Conservation (phyloP, 2,797 vertebrate species). For the Lemur catta region DNA sequence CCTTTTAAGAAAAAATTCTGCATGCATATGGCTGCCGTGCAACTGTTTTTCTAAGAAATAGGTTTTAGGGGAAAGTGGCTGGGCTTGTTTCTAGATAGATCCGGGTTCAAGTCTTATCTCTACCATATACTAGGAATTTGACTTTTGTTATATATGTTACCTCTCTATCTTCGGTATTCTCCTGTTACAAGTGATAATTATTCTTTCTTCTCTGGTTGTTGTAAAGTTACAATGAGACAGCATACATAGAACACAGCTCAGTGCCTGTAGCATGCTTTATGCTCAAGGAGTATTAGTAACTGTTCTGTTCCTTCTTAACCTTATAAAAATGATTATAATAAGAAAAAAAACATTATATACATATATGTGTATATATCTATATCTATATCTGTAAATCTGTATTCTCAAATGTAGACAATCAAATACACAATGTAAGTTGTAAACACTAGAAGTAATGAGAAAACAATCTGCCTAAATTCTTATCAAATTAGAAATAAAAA, state of each 20-base stretch:
- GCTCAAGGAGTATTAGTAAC: neutral
- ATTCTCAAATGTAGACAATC: neutral
- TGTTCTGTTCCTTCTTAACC: neutral
- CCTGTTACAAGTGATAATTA: neutral
- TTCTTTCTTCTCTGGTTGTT: neutral
- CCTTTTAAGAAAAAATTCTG: neutral
- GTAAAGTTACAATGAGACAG: neutral
- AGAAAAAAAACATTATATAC: neutral
- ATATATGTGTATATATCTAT: neutral
- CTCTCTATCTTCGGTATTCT: neutral
- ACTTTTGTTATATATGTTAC: neutral
- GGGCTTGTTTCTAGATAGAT: neutral
- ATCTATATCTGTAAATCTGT: neutral
- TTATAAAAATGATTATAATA: neutral
- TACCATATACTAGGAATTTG: neutral
- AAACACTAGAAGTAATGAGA: slow-evolving; percentile 40
- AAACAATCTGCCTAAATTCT: slow-evolving; percentile 35
- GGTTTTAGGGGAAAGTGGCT: neutral
- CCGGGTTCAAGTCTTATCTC: neutral
- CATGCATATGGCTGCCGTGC: neutral
- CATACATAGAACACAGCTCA: neutral
- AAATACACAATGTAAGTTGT: slow-evolving; percentile 4
- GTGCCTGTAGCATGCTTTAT: neutral
- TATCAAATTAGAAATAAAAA: slow-evolving; percentile 50
- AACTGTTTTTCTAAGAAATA: neutral